Conservation (phyloP, 37 sponge, comb jelly and placozoan genomes). For the Chondrilla cf. caribensis region DNA sequence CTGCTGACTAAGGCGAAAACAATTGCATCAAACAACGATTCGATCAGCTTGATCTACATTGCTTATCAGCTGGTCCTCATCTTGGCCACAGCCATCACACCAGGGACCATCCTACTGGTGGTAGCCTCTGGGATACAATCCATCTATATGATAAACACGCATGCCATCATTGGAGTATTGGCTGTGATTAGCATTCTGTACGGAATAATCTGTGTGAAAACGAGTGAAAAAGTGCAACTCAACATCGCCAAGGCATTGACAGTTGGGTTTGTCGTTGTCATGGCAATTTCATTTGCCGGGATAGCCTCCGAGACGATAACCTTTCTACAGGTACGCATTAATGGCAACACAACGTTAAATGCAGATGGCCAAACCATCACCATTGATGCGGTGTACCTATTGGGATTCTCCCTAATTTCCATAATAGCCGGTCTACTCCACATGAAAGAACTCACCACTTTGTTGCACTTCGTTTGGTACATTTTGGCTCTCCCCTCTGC, state of each 20-base stretch:
- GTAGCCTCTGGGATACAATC: slow-evolving; percentile 58
- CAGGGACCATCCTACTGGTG: slow-evolving; percentile 72
- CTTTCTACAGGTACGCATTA: not conserved
- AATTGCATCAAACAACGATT: slow-evolving; percentile 52
- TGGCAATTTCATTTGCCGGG: not conserved
- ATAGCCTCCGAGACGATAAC: not conserved
- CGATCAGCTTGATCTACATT: slow-evolving; percentile 65
- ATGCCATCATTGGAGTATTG: not conserved
- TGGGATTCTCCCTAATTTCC: slow-evolving; percentile 36
- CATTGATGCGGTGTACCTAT: slow-evolving; percentile 42
- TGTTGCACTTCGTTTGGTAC: slow-evolving; percentile 79
- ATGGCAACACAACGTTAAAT: not conserved
- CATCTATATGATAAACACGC: not conserved
- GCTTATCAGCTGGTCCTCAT: slow-evolving; percentile 70
- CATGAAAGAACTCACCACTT: slow-evolving; percentile 33
- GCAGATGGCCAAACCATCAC: not conserved
- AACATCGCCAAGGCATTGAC: not conserved
- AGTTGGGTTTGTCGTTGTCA: not conserved
- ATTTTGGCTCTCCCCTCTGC: slow-evolving; percentile 78
- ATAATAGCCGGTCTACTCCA: slow-evolving; percentile 67
- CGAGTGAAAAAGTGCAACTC: not conserved
- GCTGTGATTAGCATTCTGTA: not conserved
- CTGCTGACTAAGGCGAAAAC: slow-evolving; percentile 24
- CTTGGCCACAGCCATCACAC: slow-evolving; percentile 69
- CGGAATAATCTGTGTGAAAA: not conserved